Percentiles rank a stretch among this genome's conserved stretches.
phyloP scores from a whole-genome alignment of 2,113 vertebrate genomes.

The Sylvietta virens region DNA sequence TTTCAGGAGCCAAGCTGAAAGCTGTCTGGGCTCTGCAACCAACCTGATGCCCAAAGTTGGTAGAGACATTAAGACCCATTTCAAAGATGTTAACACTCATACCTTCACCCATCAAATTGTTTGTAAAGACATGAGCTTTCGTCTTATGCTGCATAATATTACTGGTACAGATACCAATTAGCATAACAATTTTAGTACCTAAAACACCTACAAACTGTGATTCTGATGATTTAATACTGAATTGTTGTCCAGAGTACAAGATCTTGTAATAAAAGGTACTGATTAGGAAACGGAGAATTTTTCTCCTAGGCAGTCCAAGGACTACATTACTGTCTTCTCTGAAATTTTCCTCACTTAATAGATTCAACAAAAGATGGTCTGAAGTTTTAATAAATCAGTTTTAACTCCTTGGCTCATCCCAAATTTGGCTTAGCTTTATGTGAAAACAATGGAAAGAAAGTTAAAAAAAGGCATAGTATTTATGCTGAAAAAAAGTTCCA shows the following conservation, averaged over 20 bases:
- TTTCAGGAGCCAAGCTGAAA: neutral
- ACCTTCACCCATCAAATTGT: neutral
- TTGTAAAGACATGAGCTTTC: neutral
- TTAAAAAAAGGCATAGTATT: neutral
- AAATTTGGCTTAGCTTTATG: neutral
- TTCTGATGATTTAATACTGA: neutral
- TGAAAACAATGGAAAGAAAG: neutral
- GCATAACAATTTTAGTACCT: neutral
- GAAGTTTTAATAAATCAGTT: neutral
- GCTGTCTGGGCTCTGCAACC: neutral
- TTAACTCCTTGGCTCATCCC: neutral
- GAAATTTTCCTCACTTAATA: neutral
- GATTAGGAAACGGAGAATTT: neutral
- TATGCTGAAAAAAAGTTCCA: neutral
- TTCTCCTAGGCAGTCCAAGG: neutral
- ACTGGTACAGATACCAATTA: neutral
- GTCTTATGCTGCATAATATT: neutral
- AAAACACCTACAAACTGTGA: neutral
- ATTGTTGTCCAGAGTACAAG: neutral
- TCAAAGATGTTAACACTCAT: neutral
- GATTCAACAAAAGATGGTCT: neutral
- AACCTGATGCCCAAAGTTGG: neutral
- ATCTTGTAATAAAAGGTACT: neutral
- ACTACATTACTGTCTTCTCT: neutral
- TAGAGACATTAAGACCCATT: neutral